phyloP scores from a whole-genome alignment of 2,113 vertebrate species.

The Oryzias woworae region DNA sequence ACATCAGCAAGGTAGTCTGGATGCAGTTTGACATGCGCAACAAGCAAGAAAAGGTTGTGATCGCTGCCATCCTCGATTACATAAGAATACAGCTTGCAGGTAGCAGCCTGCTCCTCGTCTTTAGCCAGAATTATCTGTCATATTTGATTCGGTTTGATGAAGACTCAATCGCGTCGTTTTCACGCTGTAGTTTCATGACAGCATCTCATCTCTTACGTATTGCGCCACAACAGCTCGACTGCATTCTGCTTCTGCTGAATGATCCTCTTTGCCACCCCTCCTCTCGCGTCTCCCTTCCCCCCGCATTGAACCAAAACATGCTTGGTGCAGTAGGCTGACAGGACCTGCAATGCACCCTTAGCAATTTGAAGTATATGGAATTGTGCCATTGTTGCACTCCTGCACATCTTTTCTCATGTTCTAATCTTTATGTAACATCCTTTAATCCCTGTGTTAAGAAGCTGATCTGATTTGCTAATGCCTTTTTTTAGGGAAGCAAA shows the following conservation, averaged over 20 bases:
- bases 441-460: too few relatives aligned
- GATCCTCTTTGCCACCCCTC: conserved; percentile 55
- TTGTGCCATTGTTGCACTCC: conserved; percentile 9
- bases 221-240: conserved; percentile 70
- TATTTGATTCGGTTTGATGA: not conserved
- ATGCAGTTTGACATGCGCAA: conserved; percentile 57
- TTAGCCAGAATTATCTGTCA: not conserved
- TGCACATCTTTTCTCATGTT: not conserved
- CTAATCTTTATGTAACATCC: too few relatives aligned
- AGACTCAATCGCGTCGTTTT: conserved; percentile 6
- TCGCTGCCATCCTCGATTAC: conserved; percentile 33
- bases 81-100: conserved; percentile 33
- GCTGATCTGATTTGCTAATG: conserved; percentile 3
- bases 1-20: conserved; percentile 14
- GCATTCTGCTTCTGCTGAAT: conserved; percentile 73
- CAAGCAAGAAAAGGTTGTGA: conserved; percentile 44
- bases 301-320: conserved; percentile 76
- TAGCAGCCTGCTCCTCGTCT: not conserved
- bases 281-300: conserved; percentile 47
- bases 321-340: conserved; percentile 75
- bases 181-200: conserved; percentile 24
- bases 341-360: conserved; percentile 73
- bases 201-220: conserved; percentile 53
- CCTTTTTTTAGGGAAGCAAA: conserved; percentile 12
- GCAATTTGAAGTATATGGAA: conserved; percentile 14